These are phyloP conservation scores for Drosophila austrosaltans DNA, from an alignment of 2,888 invertebrate species.

Conservation along the genomic window DNA sequence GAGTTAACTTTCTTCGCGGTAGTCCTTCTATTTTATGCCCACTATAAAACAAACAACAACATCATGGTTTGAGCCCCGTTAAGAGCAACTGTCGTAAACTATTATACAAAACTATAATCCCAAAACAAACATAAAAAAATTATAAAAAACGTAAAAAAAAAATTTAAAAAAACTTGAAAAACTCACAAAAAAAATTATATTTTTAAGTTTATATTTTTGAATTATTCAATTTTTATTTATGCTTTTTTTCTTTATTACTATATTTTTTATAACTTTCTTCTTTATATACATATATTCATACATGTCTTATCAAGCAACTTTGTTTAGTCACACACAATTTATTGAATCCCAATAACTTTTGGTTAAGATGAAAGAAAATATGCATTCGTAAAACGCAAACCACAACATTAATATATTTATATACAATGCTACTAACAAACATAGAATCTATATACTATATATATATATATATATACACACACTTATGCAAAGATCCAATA, in stretches of 20 bases:
- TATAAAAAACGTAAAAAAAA: conserved; percentile 46
- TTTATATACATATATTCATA: not conserved
- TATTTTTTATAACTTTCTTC: conserved; percentile 16
- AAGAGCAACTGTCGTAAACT: conserved; percentile 80
- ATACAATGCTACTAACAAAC: conserved; percentile 46
- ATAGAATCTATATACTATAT: conserved; percentile 51
- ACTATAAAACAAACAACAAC: conserved; percentile 28
- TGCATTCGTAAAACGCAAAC: conserved; percentile 48
- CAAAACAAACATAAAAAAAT: conserved; percentile 49
- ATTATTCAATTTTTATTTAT: conserved; percentile 56
- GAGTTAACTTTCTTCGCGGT: conserved; percentile 41
- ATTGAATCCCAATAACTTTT: conserved; percentile 16
- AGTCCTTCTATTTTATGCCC: conserved; percentile 46
- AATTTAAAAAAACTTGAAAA: conserved; percentile 48
- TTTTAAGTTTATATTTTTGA: conserved; percentile 62
- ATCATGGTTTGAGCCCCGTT: conserved; percentile 72
- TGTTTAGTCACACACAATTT: conserved; percentile 11
- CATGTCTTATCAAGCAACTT: conserved; percentile 13
- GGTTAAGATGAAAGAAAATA: conserved; percentile 13
- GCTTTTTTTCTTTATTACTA: conserved; percentile 48
- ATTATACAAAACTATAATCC: conserved; percentile 59
- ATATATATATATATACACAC: conserved; percentile 45
- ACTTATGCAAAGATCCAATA: conserved; percentile 49
- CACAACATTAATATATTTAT: conserved; percentile 56
- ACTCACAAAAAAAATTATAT: conserved; percentile 49